Conservation (phyloP, 2,797 vertebrate species). For the Sebastes steindachneri region DNA sequence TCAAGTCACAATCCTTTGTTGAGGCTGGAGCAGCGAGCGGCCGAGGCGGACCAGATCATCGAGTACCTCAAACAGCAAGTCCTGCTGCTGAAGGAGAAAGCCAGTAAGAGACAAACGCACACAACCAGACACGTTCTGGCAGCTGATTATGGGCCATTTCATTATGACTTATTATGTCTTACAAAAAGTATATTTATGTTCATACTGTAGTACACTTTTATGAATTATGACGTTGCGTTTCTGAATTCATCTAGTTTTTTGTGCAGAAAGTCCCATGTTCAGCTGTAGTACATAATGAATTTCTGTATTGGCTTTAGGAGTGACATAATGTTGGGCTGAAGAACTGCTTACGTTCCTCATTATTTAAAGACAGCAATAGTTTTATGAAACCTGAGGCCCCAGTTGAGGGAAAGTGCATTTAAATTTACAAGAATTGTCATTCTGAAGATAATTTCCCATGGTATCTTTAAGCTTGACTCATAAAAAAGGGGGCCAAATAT, state of each 20-base stretch:
- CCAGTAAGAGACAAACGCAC: conserved; percentile 84
- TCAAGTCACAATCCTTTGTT: conserved; percentile 88
- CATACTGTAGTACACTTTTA: background rate
- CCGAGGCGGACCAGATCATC: conserved; percentile 96
- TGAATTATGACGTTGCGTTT: background rate
- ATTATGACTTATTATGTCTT: background rate
- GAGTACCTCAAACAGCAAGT: conserved; percentile 97
- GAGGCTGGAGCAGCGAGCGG: conserved; percentile 94
- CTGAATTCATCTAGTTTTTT: background rate
- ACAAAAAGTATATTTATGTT: background rate
- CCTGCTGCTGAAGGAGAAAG: conserved; percentile 96
- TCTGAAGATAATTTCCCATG: background rate
- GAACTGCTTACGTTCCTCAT: background rate
- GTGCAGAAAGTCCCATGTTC: background rate
- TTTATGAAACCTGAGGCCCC: background rate
- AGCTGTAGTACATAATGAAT: background rate
- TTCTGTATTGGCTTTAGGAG: background rate
- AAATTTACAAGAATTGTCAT: background rate
- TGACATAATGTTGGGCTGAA: background rate
- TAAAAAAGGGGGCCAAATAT: background rate
- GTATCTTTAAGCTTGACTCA: background rate
- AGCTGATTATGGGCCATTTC: background rate
- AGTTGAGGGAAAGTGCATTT: background rate
- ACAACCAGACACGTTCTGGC: background rate
- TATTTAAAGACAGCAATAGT: background rate